Conservation (phyloP, 2,113 vertebrate genomes). For the Lampris incognitus region DNA sequence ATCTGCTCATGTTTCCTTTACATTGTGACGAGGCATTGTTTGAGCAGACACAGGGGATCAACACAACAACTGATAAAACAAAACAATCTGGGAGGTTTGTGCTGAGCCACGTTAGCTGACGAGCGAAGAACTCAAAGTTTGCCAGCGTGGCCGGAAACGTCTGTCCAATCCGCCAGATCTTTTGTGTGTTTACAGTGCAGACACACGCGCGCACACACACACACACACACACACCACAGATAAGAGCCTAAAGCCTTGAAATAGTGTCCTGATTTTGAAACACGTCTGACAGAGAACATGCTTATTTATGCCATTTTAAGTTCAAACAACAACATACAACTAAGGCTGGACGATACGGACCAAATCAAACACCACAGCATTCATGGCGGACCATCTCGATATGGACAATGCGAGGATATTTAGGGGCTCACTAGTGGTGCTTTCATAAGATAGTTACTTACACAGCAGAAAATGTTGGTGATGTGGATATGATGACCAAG, state of each 20-base stretch:
- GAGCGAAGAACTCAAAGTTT: constrained; percentile 3
- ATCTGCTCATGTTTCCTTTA: not conserved
- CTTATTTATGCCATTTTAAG: not conserved
- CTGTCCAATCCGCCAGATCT: not conserved
- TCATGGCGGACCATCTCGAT: too few relatives aligned
- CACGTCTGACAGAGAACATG: not conserved
- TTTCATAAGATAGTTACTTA: too few relatives aligned
- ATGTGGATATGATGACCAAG: too few relatives aligned
- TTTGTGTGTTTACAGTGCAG: constrained; percentile 3
- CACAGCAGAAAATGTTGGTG: too few relatives aligned
- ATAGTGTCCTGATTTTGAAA: not conserved
- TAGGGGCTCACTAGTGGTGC: too few relatives aligned
- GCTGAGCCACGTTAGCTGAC: not conserved
- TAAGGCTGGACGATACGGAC: too few relatives aligned
- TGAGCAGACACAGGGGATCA: not conserved
- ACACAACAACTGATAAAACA: not conserved
- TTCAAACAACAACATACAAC: too few relatives aligned
- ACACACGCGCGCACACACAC: not conserved
- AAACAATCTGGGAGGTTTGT: not conserved
- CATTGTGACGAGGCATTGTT: not conserved
- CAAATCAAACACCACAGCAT: too few relatives aligned
- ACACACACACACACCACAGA: not conserved
- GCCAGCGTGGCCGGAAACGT: not conserved
- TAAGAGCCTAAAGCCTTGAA: constrained; percentile 5
- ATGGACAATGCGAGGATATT: too few relatives aligned